phyloP scores from a whole-genome alignment of 2,797 vertebrate species.

The Arnoldichthys spilopterus region DNA sequence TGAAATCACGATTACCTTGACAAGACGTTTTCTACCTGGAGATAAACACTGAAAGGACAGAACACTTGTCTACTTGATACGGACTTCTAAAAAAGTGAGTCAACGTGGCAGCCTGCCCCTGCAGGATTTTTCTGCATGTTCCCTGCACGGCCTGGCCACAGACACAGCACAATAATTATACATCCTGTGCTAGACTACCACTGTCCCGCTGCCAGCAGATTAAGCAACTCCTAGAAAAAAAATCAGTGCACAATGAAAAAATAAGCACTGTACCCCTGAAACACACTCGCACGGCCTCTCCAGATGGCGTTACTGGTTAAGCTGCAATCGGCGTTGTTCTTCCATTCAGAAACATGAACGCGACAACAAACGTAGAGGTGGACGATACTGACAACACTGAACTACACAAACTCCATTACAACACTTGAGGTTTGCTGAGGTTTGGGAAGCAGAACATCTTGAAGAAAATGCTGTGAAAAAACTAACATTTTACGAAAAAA shows the following conservation, averaged over 20 bases:
- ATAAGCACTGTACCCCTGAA: conserved; percentile 23
- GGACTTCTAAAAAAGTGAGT: conserved; percentile 29
- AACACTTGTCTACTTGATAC: conserved; percentile 17
- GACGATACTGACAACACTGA: too few relatives aligned
- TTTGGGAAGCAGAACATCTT: too few relatives aligned
- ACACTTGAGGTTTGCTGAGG: too few relatives aligned
- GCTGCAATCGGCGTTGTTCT: background rate
- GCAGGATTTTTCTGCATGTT: conserved; percentile 45
- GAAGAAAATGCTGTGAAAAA: background rate
- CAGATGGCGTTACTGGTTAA: conserved; percentile 31
- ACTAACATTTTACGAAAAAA: background rate
- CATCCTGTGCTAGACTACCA: conserved; percentile 38
- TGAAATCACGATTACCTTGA: background rate
- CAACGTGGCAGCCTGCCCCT: conserved; percentile 53
- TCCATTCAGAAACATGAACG: background rate
- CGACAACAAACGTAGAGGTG: too few relatives aligned
- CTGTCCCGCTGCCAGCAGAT: conserved; percentile 50
- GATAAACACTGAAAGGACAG: background rate
- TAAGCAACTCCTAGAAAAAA: conserved; percentile 49
- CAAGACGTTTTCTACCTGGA: background rate
- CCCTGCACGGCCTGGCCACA: conserved; percentile 47
- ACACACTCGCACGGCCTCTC: conserved; percentile 13
- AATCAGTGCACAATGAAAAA: conserved; percentile 29
- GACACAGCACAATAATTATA: conserved; percentile 57
- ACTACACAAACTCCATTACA: too few relatives aligned